A percentile compares a stretch with the other conserved stretches of the same genome.
Evolutionary conservation across 2,888 invertebrate species (phyloP).

Genomic region (Platycheirus albimanus): DNA sequence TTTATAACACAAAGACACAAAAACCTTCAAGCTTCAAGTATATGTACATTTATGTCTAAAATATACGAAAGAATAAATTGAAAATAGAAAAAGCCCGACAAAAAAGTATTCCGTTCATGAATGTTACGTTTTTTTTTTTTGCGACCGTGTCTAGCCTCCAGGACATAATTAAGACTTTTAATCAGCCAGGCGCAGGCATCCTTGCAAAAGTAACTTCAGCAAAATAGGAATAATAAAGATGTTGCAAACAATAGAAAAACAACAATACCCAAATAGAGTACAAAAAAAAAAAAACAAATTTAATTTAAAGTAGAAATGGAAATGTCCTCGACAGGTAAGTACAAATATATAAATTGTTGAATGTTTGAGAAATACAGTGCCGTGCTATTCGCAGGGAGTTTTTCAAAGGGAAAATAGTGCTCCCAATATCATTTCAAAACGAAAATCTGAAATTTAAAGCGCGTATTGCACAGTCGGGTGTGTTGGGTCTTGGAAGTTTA

Average conservation of each 20-base stretch:
- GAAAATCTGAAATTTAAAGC: too few relatives aligned
- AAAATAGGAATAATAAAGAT: constrained; percentile 52
- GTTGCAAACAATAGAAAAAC: constrained; percentile 28
- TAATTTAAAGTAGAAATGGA: constrained; percentile 57
- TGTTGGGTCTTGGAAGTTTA: too few relatives aligned
- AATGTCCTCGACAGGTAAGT: constrained; percentile 46
- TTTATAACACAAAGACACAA: too few relatives aligned
- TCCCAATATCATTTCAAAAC: too few relatives aligned
- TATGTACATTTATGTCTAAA: too few relatives aligned
- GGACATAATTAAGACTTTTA: constrained; percentile 71
- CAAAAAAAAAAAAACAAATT: constrained; percentile 33
- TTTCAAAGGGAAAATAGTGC: too few relatives aligned
- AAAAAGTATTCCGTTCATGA: constrained; percentile 25
- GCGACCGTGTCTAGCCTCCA: constrained; percentile 45
- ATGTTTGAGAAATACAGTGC: background rate
- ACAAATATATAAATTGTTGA: background rate
- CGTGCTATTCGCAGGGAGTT: too few relatives aligned
- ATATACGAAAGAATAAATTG: too few relatives aligned
- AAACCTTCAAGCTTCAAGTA: too few relatives aligned
- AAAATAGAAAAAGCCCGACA: constrained; percentile 13
- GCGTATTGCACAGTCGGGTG: too few relatives aligned
- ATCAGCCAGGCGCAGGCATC: constrained; percentile 60
- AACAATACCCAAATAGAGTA: constrained; percentile 18
- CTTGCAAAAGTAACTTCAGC: constrained; percentile 52
- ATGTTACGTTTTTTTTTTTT: constrained; percentile 6